phyloP scores from a whole-genome alignment of 92 coral and sea anemone genomes.

The Epizoanthus stellaris region DNA sequence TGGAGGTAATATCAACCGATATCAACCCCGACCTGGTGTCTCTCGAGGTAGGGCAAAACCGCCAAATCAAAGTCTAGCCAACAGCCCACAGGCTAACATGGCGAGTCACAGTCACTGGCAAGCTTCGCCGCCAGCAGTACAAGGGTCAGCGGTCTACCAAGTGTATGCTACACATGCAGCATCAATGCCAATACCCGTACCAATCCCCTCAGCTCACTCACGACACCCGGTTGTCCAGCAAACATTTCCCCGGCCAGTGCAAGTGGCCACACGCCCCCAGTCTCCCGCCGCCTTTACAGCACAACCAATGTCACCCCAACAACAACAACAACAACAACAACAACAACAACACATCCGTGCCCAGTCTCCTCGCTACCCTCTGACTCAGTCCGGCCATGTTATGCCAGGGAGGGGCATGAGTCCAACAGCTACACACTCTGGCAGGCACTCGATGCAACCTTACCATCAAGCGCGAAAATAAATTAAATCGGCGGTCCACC shows the following conservation, averaged over 20 bases:
- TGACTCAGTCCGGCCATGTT: constrained; percentile 22
- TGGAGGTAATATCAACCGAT: constrained; percentile 55
- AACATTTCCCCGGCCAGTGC: constrained; percentile 72
- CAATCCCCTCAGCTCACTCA: constrained; percentile 82
- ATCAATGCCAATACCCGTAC: constrained; percentile 98
- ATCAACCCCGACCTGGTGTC: constrained; percentile 37
- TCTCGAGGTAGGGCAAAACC: constrained; percentile 63
- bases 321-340: constrained; percentile 33
- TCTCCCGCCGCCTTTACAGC: constrained; percentile 64
- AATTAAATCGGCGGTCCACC: neutral
- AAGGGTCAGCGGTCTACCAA: constrained; percentile 75
- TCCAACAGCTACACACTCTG: constrained; percentile 15
- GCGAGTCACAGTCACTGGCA: constrained; percentile 76
- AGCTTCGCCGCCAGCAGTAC: constrained; percentile 62
- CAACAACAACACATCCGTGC: constrained; percentile 25
- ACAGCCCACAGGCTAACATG: constrained; percentile 48
- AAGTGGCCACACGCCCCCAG: constrained; percentile 68
- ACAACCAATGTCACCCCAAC: constrained; percentile 41
- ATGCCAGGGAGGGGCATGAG: constrained; percentile 44
- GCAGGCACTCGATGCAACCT: constrained; percentile 43
- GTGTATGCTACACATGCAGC: constrained; percentile 94
- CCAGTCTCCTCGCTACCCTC: constrained; percentile 32
- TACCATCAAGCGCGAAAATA: constrained; percentile 26
- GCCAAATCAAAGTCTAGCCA: constrained; percentile 39
- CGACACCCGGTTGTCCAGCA: constrained; percentile 79